These are phyloP conservation scores for Papilio protenor DNA, from an alignment of 2,888 invertebrate species.

Conservation along the genomic window DNA sequence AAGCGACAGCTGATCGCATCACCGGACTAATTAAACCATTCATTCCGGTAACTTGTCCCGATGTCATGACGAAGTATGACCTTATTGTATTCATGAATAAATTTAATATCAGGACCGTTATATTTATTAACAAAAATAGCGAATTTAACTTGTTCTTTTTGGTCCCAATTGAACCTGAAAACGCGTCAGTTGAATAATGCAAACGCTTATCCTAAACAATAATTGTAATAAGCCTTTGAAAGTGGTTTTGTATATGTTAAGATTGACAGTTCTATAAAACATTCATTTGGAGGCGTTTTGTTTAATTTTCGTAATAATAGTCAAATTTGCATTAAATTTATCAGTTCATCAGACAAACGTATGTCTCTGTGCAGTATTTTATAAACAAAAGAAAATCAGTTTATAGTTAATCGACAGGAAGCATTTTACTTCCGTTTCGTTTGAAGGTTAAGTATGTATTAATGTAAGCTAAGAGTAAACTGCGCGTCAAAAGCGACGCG, in stretches of 20 bases:
- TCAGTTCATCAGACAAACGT: no score
- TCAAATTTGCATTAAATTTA: no score
- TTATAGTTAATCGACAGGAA: neutral
- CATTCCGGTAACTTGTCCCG: constrained; percentile 38
- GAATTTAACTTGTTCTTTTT: neutral
- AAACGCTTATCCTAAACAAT: neutral
- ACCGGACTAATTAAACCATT: constrained; percentile 42
- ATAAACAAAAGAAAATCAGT: neutral
- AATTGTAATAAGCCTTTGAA: neutral
- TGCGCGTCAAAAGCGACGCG: constrained; percentile 31
- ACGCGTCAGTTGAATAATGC: neutral
- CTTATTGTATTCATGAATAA: constrained; percentile 29
- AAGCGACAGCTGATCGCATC: constrained; percentile 42
- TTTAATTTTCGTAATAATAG: no score
- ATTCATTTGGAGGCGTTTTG: no score
- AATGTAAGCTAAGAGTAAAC: constrained; percentile 12
- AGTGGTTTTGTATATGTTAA: no score
- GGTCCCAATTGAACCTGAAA: neutral
- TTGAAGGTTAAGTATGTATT: constrained; percentile 4
- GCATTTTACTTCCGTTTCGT: constrained; percentile 15
- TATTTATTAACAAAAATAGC: neutral
- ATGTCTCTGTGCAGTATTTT: neutral
- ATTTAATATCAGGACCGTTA: constrained; percentile 23
- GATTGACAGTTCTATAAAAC: no score
- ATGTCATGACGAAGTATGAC: constrained; percentile 29